Percentiles rank a stretch among this genome's conserved stretches.
phyloP scores from a whole-genome alignment of 2,888 invertebrate species.

The Chydorus sphaericus region DNA sequence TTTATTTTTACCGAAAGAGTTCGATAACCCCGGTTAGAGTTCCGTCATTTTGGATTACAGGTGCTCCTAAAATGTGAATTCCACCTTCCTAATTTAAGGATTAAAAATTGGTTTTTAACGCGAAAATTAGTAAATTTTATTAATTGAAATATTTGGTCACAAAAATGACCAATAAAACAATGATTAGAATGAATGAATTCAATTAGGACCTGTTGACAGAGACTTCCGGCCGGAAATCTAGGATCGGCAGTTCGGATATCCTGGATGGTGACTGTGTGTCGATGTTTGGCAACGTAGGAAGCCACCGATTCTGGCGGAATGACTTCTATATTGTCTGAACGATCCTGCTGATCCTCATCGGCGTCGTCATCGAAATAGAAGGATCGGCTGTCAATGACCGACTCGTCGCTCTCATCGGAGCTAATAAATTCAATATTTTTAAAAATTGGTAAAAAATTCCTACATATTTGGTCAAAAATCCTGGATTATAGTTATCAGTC shows the following conservation, averaged over 20 bases:
- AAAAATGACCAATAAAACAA: not conserved
- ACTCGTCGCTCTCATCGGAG: not conserved
- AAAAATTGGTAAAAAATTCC: no score
- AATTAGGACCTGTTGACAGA: not conserved
- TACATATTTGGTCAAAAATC: no score
- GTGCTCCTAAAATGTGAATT: constrained; percentile 33
- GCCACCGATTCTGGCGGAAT: constrained; percentile 24
- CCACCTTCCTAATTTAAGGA: constrained; percentile 14
- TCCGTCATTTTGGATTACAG: constrained; percentile 46
- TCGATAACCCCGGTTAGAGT: constrained; percentile 50
- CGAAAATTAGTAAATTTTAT: no score
- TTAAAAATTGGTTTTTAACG: not conserved
- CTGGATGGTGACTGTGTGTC: constrained; percentile 23
- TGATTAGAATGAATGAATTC: not conserved
- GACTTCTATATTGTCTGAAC: not conserved
- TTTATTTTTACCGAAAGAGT: constrained; percentile 41
- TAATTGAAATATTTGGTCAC: not conserved
- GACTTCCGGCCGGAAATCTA: constrained; percentile 35
- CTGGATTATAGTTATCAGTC: no score
- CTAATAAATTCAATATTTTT: no score
- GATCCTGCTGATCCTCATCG: no score
- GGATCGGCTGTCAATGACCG: not conserved
- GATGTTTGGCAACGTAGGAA: constrained; percentile 28
- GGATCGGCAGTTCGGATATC: constrained; percentile 28
- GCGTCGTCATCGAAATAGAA: not conserved